phyloP scores from a whole-genome alignment of 2,113 vertebrate species.

The Emydocephalus ijimae region DNA sequence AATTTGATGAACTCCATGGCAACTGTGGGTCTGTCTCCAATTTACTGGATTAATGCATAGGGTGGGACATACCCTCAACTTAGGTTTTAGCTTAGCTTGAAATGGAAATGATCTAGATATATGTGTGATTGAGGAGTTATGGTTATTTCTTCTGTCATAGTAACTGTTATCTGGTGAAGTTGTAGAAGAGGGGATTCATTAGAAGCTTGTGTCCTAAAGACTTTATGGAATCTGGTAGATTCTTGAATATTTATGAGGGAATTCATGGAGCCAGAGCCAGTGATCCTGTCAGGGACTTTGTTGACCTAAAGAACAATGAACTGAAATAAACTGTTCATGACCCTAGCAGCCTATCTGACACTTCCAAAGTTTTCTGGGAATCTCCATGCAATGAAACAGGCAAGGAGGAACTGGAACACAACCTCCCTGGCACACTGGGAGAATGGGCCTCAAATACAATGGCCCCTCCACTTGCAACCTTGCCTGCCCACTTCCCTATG shows the following conservation, averaged over 20 bases:
- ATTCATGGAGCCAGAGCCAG: background rate
- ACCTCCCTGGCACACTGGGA: background rate
- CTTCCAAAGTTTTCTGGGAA: background rate
- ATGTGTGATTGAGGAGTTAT: background rate
- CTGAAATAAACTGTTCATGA: background rate
- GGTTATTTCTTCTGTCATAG: background rate
- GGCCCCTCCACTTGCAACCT: background rate
- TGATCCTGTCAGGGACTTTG: background rate
- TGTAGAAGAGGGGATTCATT: background rate
- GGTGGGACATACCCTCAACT: background rate
- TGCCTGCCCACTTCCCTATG: background rate
- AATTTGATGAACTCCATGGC: background rate
- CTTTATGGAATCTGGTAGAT: background rate
- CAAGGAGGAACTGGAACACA: background rate
- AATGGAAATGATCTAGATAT: background rate
- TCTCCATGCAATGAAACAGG: background rate
- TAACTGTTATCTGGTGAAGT: background rate
- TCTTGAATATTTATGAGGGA: background rate
- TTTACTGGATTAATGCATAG: background rate
- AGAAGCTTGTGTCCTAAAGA: background rate
- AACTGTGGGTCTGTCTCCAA: background rate
- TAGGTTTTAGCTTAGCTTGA: background rate
- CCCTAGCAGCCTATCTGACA: background rate
- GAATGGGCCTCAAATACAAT: background rate
- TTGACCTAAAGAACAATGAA: background rate